Conservation (phyloP, 2,888 invertebrate species). For the Cephus spinipes region DNA sequence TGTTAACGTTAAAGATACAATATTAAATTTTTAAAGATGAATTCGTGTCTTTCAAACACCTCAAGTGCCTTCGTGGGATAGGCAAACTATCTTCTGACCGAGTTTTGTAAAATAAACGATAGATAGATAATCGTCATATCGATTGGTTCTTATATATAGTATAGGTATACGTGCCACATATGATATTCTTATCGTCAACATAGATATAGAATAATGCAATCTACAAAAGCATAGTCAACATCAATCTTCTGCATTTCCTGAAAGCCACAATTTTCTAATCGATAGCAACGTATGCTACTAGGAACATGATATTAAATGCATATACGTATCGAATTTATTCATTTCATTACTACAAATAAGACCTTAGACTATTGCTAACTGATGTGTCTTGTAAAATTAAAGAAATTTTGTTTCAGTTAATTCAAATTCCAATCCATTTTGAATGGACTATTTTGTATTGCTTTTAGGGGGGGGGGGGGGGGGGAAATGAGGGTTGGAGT, state of each 20-base stretch:
- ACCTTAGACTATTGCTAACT: not conserved
- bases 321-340: not conserved
- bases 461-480: no score
- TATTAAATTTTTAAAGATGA: not conserved
- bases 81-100: not conserved
- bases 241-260: not conserved
- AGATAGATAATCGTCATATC: not conserved
- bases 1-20: not conserved
- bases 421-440: not conserved
- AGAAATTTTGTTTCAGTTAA: not conserved
- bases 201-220: not conserved
- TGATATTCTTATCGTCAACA: not conserved
- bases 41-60: not conserved
- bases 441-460: no score
- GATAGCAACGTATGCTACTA: constrained; percentile 25
- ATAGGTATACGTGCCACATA: not conserved
- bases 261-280: constrained; percentile 45
- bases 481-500: no score
- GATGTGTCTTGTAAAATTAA: not conserved
- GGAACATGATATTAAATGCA: not conserved
- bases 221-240: not conserved
- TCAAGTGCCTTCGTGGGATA: no score
- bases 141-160: not conserved
- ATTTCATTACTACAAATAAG: not conserved
- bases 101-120: not conserved